These are phyloP conservation scores for Laupala kohalensis DNA, from an alignment of 1,140 invertebrate genomes.

Conservation along the genomic window DNA sequence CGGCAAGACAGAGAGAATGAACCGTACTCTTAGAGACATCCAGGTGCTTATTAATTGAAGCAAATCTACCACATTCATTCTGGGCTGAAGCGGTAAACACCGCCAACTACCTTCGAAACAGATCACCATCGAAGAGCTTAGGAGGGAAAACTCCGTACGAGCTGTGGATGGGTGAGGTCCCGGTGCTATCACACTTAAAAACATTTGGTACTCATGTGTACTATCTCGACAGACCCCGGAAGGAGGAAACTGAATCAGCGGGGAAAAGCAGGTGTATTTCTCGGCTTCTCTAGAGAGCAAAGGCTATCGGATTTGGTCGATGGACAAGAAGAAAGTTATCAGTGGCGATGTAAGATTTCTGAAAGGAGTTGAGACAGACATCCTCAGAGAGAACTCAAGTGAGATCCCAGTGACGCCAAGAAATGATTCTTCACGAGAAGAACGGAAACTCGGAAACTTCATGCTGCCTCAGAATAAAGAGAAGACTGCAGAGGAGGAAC, in stretches of 20 bases:
- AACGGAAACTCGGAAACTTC: too few species aligned
- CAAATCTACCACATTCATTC: too few species aligned
- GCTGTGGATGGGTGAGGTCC: background rate
- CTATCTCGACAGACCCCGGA: background rate
- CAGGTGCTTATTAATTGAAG: too few species aligned
- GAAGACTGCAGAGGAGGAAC: background rate
- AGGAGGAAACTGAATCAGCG: conserved; percentile 15
- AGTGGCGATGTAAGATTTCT: conserved; percentile 24
- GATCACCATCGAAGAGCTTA: too few species aligned
- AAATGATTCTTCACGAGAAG: too few species aligned
- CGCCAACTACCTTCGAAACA: too few species aligned
- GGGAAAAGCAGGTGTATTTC: conserved; percentile 15
- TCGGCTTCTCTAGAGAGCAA: conserved; percentile 20
- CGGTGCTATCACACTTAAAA: background rate
- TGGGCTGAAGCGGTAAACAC: too few species aligned
- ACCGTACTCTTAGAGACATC: background rate
- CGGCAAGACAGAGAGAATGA: background rate
- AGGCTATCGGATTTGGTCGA: conserved; percentile 23
- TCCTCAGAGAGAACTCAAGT: too few species aligned
- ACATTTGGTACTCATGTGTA: background rate
- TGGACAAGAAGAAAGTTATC: conserved; percentile 18
- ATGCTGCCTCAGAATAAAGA: background rate
- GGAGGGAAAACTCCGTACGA: background rate
- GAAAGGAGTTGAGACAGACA: conserved; percentile 15
- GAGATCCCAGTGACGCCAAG: too few species aligned